Conservation (phyloP, 2,113 vertebrate species). For the Pogona vitticeps region DNA sequence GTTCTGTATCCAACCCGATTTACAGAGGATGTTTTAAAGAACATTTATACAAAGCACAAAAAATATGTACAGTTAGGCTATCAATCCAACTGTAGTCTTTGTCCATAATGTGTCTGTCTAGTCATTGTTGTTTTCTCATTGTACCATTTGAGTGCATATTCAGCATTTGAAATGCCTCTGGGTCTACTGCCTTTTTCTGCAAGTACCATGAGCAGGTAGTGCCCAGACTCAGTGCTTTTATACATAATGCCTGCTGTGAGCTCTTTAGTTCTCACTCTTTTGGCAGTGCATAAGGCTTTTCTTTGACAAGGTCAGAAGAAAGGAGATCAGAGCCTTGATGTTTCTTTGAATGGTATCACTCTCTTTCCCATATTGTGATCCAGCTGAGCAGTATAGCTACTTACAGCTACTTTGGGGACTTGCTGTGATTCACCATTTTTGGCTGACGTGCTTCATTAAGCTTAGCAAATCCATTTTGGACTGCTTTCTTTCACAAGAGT, state of each 20-base stretch:
- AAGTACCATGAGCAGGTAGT: background rate
- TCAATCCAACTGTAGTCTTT: background rate
- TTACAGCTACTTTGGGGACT: background rate
- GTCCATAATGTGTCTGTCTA: background rate
- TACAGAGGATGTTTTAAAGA: background rate
- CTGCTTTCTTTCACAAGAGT: background rate
- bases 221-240: background rate
- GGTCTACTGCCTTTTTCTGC: background rate
- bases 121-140: background rate
- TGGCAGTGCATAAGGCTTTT: background rate
- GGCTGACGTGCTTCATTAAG: background rate
- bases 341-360: background rate
- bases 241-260: conserved; percentile 16
- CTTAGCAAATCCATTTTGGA: background rate
- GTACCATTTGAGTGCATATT: background rate
- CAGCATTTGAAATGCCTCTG: background rate
- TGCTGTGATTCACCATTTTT: background rate
- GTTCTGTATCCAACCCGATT: background rate
- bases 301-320: conserved; percentile 12
- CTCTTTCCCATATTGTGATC: background rate
- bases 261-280: conserved; percentile 11
- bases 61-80: background rate
- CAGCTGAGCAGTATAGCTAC: background rate
- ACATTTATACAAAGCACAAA: background rate
- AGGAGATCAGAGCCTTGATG: conserved; percentile 5